A percentile compares a stretch with the other conserved stretches of the same genome.
Conservation (phyloP, 1,140 invertebrate genomes). For the Chymomyza costata region DNA sequence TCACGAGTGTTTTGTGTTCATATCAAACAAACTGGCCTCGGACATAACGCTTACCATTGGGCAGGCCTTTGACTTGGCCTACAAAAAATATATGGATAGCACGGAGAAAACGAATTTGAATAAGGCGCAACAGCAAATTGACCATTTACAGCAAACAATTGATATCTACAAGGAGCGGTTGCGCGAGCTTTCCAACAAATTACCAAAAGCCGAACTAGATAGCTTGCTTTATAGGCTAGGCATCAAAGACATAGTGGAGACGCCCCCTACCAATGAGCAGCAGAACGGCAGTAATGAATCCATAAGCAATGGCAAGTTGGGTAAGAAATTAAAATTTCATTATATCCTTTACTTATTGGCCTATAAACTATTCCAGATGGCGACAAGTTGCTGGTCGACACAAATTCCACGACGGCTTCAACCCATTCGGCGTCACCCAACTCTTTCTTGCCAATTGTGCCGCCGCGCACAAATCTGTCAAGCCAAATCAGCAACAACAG, state of each 20-base stretch:
- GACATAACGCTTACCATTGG: conserved; percentile 98
- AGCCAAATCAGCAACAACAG: conserved; percentile 76
- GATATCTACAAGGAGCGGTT: conserved; percentile 77
- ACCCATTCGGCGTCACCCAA: conserved; percentile 53
- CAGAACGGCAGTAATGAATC: conserved; percentile 36
- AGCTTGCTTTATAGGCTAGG: conserved; percentile 60
- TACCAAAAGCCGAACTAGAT: conserved; percentile 73
- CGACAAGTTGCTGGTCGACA: conserved; percentile 70
- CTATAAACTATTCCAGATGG: conserved; percentile 66
- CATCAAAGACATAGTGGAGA: conserved; percentile 68
- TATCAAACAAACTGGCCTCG: conserved; percentile 96
- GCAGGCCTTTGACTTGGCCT: conserved; percentile 98
- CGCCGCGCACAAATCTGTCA: conserved; percentile 80
- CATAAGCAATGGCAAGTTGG: conserved; percentile 60
- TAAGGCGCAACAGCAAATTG: conserved; percentile 77
- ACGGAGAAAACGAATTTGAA: conserved; percentile 77
- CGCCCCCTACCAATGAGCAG: conserved; percentile 38
- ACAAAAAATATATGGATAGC: conserved; percentile 77
- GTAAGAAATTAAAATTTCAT: conserved; percentile 42
- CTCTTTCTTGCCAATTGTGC: conserved; percentile 79
- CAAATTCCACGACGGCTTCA: conserved; percentile 61
- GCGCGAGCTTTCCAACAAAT: conserved; percentile 70
- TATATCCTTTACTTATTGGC: too few species aligned
- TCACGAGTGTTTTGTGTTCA: conserved; percentile 97
- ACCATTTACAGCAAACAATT: conserved; percentile 77